Base-by-base conservation (phyloP, 2,888 invertebrate species). In the Drosophila koepferae region DNA sequence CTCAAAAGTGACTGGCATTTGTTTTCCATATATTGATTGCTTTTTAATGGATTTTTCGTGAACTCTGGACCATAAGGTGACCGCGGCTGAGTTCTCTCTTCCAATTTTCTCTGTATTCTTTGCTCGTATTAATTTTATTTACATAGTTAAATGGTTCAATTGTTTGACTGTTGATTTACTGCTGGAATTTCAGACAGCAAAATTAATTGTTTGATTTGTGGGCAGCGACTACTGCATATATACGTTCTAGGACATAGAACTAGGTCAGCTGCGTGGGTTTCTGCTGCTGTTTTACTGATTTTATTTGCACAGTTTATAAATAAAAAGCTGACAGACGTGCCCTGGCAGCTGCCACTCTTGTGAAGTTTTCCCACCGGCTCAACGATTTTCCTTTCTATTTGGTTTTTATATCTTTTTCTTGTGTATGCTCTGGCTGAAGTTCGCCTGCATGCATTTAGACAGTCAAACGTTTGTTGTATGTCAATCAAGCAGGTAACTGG, bases 81-180 rank as follows among this genome's bases (percentile, higher is more conserved):
- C 58, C 65, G 44, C 1, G 20, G 9, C 20, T 6, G 18, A 23
- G 23, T 48, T 8, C 16, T 18, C 38, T 38, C 38, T 16, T 3
- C 40, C 59, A 51, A 38, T 41, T 20, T 43, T 31, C n/a, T 40
- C 41, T 54, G 44, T 59, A 41, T 53, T 55, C 67, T 58, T 54
- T 69, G 67, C 70, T 70, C 60, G 80, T 77, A 75, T 85, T 81
- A 77, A 85, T 87, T 87, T 81, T 86, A 87, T 86, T 86, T 86
- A 89, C 86, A 87, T 86, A 89, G 86, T 89, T 89, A 86, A 86
- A 86, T 86, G 86, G 87, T 89, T 86, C 80, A 86, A 87, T 89
- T 86, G 87, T 89, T 86, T 86, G 86, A 78, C 86, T 86, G 86
- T 86, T 86, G 86, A 89, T 86, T 86, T 86, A 82, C 81, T 83